Evolutionary conservation across 2,113 vertebrate genomes (phyloP).

Genomic region (Gnathonemus longibarbis): DNA sequence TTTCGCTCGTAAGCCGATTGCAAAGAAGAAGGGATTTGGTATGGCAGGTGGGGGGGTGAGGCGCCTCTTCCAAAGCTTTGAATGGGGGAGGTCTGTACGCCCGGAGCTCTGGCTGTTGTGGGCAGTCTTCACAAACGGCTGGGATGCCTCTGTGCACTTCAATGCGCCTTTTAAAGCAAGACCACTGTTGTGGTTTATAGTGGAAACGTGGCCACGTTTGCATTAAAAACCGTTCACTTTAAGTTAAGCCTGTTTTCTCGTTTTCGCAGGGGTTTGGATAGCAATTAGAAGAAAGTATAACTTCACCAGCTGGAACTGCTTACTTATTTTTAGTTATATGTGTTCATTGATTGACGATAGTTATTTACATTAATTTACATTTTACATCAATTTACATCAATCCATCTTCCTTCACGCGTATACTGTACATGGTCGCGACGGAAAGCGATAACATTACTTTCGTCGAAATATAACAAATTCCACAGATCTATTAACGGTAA

Average conservation of each 20-base stretch:
- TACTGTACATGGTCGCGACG: background rate
- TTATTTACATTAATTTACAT: background rate
- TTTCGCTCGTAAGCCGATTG: background rate
- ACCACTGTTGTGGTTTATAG: background rate
- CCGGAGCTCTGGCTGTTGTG: background rate
- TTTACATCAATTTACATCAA: background rate
- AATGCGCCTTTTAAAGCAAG: background rate
- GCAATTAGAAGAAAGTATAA: background rate
- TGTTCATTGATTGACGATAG: background rate
- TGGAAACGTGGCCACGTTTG: background rate
- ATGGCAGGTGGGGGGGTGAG: conserved; percentile 14
- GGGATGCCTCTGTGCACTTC: background rate
- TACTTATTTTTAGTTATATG: background rate
- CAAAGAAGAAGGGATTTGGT: background rate
- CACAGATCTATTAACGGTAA: background rate
- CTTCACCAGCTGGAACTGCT: background rate
- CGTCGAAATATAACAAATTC: background rate
- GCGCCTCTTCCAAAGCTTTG: background rate
- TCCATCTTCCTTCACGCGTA: background rate
- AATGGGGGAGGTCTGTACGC: background rate
- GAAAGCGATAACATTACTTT: background rate
- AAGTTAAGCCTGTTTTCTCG: background rate
- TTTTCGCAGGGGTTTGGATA: background rate
- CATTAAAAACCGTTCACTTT: background rate
- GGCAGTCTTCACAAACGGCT: background rate